These are phyloP conservation scores for Thereva nobilitata DNA, from an alignment of 2,888 invertebrate genomes.

Conservation along the genomic window DNA sequence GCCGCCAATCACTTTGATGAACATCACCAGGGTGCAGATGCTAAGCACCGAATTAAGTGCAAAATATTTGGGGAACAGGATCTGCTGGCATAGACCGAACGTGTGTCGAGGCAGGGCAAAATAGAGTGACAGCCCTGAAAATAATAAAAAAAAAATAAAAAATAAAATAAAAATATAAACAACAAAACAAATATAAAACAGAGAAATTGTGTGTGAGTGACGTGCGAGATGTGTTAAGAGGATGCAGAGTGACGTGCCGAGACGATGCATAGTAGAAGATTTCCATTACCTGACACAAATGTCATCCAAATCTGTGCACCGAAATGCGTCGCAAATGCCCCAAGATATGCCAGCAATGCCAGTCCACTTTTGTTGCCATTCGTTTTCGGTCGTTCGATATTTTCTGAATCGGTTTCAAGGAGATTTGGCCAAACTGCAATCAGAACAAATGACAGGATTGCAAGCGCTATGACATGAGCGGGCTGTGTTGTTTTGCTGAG, in stretches of 20 bases:
- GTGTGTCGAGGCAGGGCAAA: slow-evolving; percentile 83
- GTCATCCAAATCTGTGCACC: slow-evolving; percentile 94
- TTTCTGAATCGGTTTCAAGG: slow-evolving; percentile 45
- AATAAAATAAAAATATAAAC: background rate
- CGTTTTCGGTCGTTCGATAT: slow-evolving; percentile 4
- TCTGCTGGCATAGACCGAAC: slow-evolving; percentile 85
- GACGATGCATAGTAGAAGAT: too few relatives aligned
- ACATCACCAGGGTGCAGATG: slow-evolving; percentile 72
- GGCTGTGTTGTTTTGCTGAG: slow-evolving; percentile 76
- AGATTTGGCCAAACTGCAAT: slow-evolving; percentile 60
- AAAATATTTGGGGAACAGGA: slow-evolving; percentile 86
- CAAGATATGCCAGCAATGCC: slow-evolving; percentile 70
- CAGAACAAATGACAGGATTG: slow-evolving; percentile 64
- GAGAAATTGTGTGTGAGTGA: too few relatives aligned
- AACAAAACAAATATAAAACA: background rate
- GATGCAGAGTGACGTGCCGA: too few relatives aligned
- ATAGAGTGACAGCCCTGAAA: slow-evolving; percentile 79
- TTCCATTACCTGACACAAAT: slow-evolving; percentile 74
- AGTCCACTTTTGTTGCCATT: slow-evolving; percentile 47
- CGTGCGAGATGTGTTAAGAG: too few relatives aligned
- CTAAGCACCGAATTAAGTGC: slow-evolving; percentile 76
- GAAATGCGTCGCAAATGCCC: slow-evolving; percentile 78
- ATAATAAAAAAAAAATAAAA: slow-evolving; percentile 33
- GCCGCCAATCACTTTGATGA: slow-evolving; percentile 59
- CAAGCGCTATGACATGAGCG: slow-evolving; percentile 70